These are phyloP conservation scores for Mus spretus DNA, from an alignment of 2,797 vertebrate genomes.

Conservation along the genomic window DNA sequence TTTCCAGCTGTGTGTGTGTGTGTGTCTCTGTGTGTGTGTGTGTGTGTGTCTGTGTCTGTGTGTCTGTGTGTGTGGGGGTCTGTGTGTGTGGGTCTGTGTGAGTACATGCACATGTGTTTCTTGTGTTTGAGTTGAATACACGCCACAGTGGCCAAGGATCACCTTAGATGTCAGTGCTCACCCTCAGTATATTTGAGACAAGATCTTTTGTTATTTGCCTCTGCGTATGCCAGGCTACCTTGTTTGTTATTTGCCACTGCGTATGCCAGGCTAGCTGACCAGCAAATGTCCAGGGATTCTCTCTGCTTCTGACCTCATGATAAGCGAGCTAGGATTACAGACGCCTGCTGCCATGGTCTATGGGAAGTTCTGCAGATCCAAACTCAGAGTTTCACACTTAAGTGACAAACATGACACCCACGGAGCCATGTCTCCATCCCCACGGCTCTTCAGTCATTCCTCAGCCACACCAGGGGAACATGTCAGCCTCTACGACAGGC, in stretches of 20 bases:
- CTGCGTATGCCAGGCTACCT: background rate
- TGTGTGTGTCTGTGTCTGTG: background rate
- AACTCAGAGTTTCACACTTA: background rate
- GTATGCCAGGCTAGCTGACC: background rate
- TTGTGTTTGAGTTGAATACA: background rate
- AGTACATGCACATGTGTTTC: background rate
- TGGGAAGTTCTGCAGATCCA: background rate
- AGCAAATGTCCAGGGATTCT: background rate
- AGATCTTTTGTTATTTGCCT: background rate
- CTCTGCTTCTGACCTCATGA: background rate
- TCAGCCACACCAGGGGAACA: rapidly evolving
- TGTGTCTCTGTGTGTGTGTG: background rate
- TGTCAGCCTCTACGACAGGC: background rate
- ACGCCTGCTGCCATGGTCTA: background rate
- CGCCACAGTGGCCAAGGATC: background rate
- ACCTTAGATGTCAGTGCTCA: background rate
- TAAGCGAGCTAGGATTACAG: background rate
- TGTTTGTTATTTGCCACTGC: background rate
- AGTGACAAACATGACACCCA: background rate
- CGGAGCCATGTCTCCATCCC: background rate
- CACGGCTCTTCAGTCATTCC: background rate
- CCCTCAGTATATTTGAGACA: background rate
- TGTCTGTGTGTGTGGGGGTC: background rate
- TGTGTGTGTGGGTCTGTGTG: background rate
- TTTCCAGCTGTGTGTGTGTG: background rate